Base-by-base conservation (phyloP, 92 coral and sea anemone genomes). In the Zoanthus gigantus region DNA sequence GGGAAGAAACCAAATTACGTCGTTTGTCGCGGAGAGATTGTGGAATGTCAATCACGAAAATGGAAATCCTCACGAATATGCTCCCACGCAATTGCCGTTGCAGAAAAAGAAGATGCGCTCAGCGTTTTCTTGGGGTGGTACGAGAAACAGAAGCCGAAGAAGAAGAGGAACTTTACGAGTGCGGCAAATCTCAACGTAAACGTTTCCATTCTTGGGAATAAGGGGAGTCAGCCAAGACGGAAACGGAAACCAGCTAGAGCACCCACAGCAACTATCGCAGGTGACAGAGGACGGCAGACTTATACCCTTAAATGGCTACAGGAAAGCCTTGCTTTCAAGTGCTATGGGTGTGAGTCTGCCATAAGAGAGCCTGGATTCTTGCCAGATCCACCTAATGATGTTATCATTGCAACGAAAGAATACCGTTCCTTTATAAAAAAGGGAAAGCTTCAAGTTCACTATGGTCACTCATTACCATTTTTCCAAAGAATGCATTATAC, bases 291-390 rank as follows among this genome's bases (percentile, higher is more conserved):
- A 53, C 58, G 32, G 12, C 72, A 9, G 72, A 67, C 31, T 9
- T 79, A 87, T n/a, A 32, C 61, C 28, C 69, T 87, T 31, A 71
- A 87, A 69, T 87, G 90, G 86, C 78, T 87, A 5, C 37, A 63
- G 61, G 77, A 63, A 60, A 68, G 65, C 74, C 72, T 7, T 44
- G 79, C 88, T 3, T 83, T 44, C 56, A 68, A 83, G 45, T 83
- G 80, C 18, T 83, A 83, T n/a, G 88, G 88, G 14, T 71, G 71
- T 52, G 68, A 72, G 29, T 45, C 63, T 9, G 87, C 88, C n/a
- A 44, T 83, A 9, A 11, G 88, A 68, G 58, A 44, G 18, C 88
- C 88, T n/a, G 76, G 63, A 6, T 11, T 12, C 5, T 78, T 71
- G 10, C 79, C 52, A 14, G 67, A 71, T 37, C 65, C 88, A 37